A percentile compares a stretch with the other conserved stretches of the same genome.
These are phyloP conservation scores for Aethes cnicana DNA, from an alignment of 2,888 invertebrate species.

Conservation along the genomic window DNA sequence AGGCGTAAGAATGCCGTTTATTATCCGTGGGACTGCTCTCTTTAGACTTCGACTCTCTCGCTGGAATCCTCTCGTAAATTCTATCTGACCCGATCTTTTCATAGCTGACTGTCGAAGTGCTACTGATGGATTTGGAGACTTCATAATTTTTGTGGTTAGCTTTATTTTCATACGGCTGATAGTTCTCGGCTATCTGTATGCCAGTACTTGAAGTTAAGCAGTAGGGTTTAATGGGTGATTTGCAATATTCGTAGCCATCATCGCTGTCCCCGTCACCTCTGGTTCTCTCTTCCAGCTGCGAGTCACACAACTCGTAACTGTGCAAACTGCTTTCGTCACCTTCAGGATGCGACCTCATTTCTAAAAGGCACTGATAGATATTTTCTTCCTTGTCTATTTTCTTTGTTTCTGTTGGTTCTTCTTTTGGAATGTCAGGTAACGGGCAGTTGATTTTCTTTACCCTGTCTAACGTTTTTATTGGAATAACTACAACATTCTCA, in stretches of 20 bases:
- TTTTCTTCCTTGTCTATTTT: conserved; percentile 51
- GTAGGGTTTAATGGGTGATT: conserved; percentile 71
- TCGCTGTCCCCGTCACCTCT: conserved; percentile 75
- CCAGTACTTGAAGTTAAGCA: conserved; percentile 69
- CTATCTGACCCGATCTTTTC: conserved; percentile 76
- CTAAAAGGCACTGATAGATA: conserved; percentile 73
- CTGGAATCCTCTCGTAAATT: conserved; percentile 75
- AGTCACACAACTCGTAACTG: conserved; percentile 78
- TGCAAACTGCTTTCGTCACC: conserved; percentile 77
- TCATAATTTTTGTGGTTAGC: conserved; percentile 61
- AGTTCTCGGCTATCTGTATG: conserved; percentile 80
- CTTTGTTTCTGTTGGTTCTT: conserved; percentile 37
- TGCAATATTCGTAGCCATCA: conserved; percentile 78
- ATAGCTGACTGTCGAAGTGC: conserved; percentile 72
- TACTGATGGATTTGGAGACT: conserved; percentile 73
- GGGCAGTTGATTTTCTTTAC: conserved; percentile 74
- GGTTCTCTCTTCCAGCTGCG: conserved; percentile 68
- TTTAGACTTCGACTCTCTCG: conserved; percentile 59
- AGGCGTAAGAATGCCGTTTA: conserved; percentile 64
- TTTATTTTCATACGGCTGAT: conserved; percentile 57
- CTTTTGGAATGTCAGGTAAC: conserved; percentile 74
- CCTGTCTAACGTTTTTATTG: conserved; percentile 58
- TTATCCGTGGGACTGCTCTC: conserved; percentile 67
- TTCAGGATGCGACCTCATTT: conserved; percentile 76
- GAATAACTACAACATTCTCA: conserved; percentile 62